phyloP scores from a whole-genome alignment of 1,140 invertebrate genomes.

The Laodelphax striatellus region DNA sequence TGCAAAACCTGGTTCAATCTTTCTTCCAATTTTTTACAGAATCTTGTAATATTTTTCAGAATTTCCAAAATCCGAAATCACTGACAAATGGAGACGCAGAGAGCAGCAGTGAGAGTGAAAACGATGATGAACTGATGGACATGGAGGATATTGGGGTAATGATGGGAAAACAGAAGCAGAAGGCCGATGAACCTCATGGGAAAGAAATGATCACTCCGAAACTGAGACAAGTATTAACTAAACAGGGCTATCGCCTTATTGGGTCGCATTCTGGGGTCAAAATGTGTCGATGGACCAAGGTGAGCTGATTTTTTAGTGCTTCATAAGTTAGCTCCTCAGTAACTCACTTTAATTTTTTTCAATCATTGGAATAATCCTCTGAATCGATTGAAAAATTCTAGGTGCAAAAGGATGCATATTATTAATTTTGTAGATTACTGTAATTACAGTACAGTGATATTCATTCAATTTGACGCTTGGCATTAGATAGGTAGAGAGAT shows the following conservation, averaged over 20 bases:
- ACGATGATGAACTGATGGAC: slow-evolving; percentile 10
- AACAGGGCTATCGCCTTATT: slow-evolving; percentile 50
- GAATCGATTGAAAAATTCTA: too few species aligned
- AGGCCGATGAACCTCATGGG: slow-evolving; percentile 11
- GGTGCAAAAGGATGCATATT: too few species aligned
- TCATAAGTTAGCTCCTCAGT: neutral
- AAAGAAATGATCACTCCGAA: slow-evolving; percentile 48
- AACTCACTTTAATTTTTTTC: neutral
- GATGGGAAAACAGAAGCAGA: slow-evolving; percentile 23
- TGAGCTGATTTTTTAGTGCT: slow-evolving; percentile 15
- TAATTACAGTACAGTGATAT: too few species aligned
- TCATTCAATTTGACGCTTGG: too few species aligned
- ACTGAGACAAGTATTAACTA: slow-evolving; percentile 41
- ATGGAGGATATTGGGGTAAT: slow-evolving; percentile 33
- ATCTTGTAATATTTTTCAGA: too few species aligned
- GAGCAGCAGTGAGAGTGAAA: slow-evolving; percentile 3
- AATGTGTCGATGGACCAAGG: slow-evolving; percentile 53
- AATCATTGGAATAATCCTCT: too few species aligned
- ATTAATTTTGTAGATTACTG: too few species aligned
- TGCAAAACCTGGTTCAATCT: too few species aligned
- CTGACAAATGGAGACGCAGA: too few species aligned
- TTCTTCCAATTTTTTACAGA: too few species aligned
- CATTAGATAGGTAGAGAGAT: too few species aligned
- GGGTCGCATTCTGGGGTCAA: slow-evolving; percentile 53
- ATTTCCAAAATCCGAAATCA: too few species aligned